These are phyloP conservation scores for Phoenoteleia sp. DNA, from an alignment of 2,888 invertebrate genomes.

Conservation along the genomic window DNA sequence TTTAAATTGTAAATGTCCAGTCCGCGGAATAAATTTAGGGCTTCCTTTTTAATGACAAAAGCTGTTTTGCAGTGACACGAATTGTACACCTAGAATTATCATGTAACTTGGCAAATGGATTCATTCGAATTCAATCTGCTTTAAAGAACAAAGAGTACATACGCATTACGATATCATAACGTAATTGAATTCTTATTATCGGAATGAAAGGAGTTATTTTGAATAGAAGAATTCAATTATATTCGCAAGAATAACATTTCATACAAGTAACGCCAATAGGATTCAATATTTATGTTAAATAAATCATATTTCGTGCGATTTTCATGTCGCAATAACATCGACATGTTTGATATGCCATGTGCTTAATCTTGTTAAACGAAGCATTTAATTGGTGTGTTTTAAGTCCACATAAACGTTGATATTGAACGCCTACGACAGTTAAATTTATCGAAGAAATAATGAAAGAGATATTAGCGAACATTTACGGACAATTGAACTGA, in stretches of 20 bases:
- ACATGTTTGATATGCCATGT: slow-evolving; percentile 25
- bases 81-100: slow-evolving; percentile 57
- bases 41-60: slow-evolving; percentile 52
- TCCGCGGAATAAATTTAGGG: slow-evolving; percentile 57
- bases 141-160: slow-evolving; percentile 23
- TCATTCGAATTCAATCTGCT: slow-evolving; percentile 54
- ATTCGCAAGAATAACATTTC: not conserved
- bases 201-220: too few relatives aligned
- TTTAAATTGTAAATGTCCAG: slow-evolving; percentile 78
- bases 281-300: slow-evolving; percentile 35
- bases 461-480: not conserved
- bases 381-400: slow-evolving; percentile 36
- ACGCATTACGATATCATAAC: slow-evolving; percentile 5
- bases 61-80: slow-evolving; percentile 44
- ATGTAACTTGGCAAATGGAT: slow-evolving; percentile 52
- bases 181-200: not conserved
- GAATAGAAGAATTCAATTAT: too few relatives aligned
- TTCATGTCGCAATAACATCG: slow-evolving; percentile 6
- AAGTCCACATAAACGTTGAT: slow-evolving; percentile 31
- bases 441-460: slow-evolving; percentile 29
- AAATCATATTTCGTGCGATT: slow-evolving; percentile 30
- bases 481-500: not conserved
- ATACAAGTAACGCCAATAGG: not conserved
- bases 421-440: not conserved
- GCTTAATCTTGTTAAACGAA: slow-evolving; percentile 38